These are phyloP conservation scores for Macrotus californicus DNA, from an alignment of 2,113 vertebrate species.

Conservation along the genomic window DNA sequence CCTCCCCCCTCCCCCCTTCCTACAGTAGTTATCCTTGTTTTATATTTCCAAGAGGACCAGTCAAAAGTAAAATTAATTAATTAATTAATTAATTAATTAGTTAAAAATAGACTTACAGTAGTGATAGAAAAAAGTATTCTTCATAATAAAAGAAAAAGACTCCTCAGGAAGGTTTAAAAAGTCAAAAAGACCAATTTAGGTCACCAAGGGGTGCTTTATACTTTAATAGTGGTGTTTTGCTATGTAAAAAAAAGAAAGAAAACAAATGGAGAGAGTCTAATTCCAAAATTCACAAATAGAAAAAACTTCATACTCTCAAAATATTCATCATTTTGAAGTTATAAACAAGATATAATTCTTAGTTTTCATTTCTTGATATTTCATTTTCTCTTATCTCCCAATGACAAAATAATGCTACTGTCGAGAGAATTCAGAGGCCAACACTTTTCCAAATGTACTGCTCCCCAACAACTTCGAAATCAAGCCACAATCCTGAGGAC, in stretches of 20 bases:
- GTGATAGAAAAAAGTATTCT: not conserved
- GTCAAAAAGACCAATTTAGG: not conserved
- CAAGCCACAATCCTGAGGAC: not conserved
- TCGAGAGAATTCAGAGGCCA: not conserved
- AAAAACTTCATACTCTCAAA: not conserved
- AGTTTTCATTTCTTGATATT: not conserved
- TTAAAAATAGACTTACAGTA: not conserved
- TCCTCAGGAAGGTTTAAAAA: not conserved
- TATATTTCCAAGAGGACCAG: not conserved
- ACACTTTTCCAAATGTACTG: not conserved
- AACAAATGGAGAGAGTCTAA: not conserved
- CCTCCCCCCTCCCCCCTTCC: not conserved
- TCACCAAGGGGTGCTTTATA: not conserved
- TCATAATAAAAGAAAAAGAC: not conserved
- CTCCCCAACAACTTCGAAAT: not conserved
- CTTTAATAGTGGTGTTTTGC: not conserved
- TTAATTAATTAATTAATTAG: too few relatives aligned
- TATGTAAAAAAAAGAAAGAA: not conserved
- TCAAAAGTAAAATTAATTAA: not conserved
- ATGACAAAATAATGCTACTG: not conserved
- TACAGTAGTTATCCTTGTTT: not conserved
- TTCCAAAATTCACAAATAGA: not conserved
- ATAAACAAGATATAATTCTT: not conserved
- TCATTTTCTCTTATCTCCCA: not conserved
- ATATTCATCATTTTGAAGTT: conserved; percentile 10